A percentile compares a stretch with the other conserved stretches of the same genome.
These are phyloP conservation scores for Alentia gelatinosa DNA, from an alignment of 2,888 invertebrate species.

Conservation along the genomic window DNA sequence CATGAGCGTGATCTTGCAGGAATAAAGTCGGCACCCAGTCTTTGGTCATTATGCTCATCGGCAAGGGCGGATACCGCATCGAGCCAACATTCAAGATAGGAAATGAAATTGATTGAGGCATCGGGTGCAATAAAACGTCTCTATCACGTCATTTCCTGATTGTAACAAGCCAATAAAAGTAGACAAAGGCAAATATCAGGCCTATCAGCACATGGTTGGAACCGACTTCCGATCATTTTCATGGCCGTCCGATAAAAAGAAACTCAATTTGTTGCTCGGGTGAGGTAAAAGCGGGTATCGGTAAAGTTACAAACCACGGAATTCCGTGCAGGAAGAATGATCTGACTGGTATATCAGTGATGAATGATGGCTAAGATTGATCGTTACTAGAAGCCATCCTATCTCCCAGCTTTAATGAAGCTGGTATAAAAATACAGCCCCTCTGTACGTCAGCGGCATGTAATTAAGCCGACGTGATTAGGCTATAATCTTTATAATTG, in stretches of 20 bases:
- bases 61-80: neutral
- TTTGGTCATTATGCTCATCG: neutral
- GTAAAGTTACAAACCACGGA: neutral
- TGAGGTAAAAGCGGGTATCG: neutral
- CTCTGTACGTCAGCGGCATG: neutral
- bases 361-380: neutral
- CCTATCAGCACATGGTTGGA: neutral
- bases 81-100: slow-evolving; percentile 12
- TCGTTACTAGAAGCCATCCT: neutral
- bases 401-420: neutral
- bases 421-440: neutral
- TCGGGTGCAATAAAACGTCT: neutral
- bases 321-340: neutral
- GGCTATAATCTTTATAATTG: slow-evolving; percentile 36
- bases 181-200: slow-evolving; percentile 27
- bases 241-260: neutral
- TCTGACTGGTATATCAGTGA: neutral
- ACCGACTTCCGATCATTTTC: slow-evolving; percentile 21
- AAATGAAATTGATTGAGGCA: slow-evolving; percentile 36
- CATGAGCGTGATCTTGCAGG: neutral
- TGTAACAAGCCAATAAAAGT: slow-evolving; percentile 30
- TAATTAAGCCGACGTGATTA: slow-evolving; percentile 2
- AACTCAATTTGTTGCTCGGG: slow-evolving; percentile 5
- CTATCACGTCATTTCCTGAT: slow-evolving; percentile 41
- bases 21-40: neutral